Evolutionary conservation across 2,888 invertebrate species (phyloP).

Genomic region (Agrochola circellaris): DNA sequence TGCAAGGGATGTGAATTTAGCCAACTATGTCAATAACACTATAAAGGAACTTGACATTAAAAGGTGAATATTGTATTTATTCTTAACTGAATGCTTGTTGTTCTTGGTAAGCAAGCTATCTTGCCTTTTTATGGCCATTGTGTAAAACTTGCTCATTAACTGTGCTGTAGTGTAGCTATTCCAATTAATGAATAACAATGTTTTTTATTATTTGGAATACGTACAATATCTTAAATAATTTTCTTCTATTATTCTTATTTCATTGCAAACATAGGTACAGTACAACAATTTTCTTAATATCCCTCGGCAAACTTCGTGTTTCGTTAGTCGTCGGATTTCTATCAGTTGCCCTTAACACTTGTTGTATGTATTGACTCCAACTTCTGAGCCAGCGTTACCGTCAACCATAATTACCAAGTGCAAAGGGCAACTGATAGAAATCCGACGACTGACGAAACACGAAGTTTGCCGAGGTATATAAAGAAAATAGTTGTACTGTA

Average conservation of each 20-base stretch:
- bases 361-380: no score
- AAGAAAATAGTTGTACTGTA: not conserved
- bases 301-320: no score
- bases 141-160: not conserved
- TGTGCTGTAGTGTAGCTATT: not conserved
- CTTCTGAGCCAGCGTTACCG: no score
- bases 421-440: no score
- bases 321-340: no score
- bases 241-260: not conserved
- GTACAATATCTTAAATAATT: not conserved
- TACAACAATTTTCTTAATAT: no score
- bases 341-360: no score
- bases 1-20: constrained; percentile 94
- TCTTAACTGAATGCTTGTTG: not conserved
- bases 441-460: no score
- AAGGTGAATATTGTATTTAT: constrained; percentile 85
- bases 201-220: not conserved
- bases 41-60: constrained; percentile 96
- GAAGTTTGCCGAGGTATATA: no score
- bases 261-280: not conserved
- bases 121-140: not conserved
- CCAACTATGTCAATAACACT: constrained; percentile 96
- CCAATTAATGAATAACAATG: not conserved
- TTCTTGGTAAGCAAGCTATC: not conserved
- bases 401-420: no score